Evolutionary conservation across 2,888 invertebrate species (phyloP), one percentile per base, ranked within the genome.

Genomic region (Odontocerum albicorne): DNA sequence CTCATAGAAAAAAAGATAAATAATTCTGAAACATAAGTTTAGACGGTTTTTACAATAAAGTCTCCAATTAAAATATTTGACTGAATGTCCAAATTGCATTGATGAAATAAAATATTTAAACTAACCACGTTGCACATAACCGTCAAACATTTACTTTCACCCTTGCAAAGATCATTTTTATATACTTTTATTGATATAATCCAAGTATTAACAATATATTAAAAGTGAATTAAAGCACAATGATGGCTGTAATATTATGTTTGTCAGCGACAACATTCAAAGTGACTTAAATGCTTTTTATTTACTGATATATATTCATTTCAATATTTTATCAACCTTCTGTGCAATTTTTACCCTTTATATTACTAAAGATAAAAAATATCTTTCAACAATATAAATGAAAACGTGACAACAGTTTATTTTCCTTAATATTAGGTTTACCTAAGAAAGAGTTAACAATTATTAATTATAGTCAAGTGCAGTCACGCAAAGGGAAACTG

Each of bases 361-460:
- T n/a, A n/a, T n/a, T n/a, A n/a, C n/a, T n/a, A n/a, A n/a, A n/a
- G n/a, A n/a, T n/a, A n/a, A 57, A 49, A 49, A 49, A 59, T 43
- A 51, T 15, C 69, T 21, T 47, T 42, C 47, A 55, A 59, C 55
- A 35, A 55, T 42, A 38, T 16, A 59, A 44, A 47, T 47, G 17
- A 59, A 52, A 43, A 54, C 38, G 13, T 57, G 50, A 54, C 49
- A 60, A 60, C 60, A 60, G 50, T 53, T 36, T 44, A 16, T 45
- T 33, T 42, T 35, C 32, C 35, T 46, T 42, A 55, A 49, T 50
- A 47, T 22, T 51, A 43, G 35, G 50, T 53, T 42, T 57, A 45
- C 57, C 60, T 60, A 60, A 49, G 49, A 60, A 60, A 60, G 60
- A 60, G 60, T 54, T 60, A 60, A 60, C 60, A 60, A 60, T 57